Evolutionary conservation across 2,888 invertebrate genomes (phyloP).

Genomic region (Sepioteuthis lessoniana): DNA sequence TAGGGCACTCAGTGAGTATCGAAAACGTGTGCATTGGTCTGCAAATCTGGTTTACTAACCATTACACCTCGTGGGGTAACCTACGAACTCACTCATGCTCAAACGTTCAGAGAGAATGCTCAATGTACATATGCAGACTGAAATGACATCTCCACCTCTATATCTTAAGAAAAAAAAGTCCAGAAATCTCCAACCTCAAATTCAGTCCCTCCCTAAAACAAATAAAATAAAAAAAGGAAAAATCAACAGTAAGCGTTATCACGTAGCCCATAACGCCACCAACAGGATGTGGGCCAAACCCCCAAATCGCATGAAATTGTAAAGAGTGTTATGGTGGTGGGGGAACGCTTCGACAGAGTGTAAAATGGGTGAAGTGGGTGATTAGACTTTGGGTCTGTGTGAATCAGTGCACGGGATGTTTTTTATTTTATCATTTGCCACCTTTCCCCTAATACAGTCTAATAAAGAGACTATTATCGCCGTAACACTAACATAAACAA

Average conservation of each 20-base stretch:
- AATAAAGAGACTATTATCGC: conserved; percentile 20
- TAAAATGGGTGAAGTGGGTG: neutral
- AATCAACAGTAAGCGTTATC: neutral
- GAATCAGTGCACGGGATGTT: neutral
- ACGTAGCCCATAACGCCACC: neutral
- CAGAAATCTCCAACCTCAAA: neutral
- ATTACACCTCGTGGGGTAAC: too few species aligned
- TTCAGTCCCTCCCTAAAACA: neutral
- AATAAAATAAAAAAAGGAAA: neutral
- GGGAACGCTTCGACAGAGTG: neutral
- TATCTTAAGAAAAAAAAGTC: neutral
- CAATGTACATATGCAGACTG: too few species aligned
- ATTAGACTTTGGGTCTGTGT: neutral
- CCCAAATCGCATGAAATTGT: neutral
- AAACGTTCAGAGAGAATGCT: too few species aligned
- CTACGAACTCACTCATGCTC: too few species aligned
- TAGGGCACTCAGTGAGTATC: too few species aligned
- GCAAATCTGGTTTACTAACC: too few species aligned
- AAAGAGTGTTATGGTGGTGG: neutral
- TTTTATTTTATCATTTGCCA: neutral
- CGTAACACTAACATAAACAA: neutral
- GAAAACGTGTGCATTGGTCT: too few species aligned
- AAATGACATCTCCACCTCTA: neutral
- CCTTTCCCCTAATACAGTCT: neutral
- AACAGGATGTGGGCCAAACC: neutral